Percentiles rank a stretch among this genome's conserved stretches.
Conservation (phyloP, 2,888 invertebrate species). For the Scaptodrosophila latifasciaeformis region DNA sequence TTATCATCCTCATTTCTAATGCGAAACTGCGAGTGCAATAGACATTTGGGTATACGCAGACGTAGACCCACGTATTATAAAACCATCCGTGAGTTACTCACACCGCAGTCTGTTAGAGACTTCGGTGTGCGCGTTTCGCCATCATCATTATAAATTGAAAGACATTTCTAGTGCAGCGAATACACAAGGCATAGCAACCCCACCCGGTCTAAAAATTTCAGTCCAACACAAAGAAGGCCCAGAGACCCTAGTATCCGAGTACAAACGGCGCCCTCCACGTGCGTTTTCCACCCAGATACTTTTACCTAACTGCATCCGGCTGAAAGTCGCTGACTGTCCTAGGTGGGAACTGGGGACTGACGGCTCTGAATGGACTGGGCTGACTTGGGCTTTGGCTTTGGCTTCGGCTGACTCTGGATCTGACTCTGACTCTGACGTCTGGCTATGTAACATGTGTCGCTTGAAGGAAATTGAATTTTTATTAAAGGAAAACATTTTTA, state of each 20-base stretch:
- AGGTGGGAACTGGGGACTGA: no score
- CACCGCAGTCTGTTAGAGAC: background rate
- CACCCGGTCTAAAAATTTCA: no score
- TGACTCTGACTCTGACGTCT: conserved; percentile 14
- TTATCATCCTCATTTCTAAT: conserved; percentile 40
- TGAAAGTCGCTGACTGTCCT: background rate
- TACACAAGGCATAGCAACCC: no score
- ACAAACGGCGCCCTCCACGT: conserved; percentile 7
- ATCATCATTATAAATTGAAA: conserved; percentile 63
- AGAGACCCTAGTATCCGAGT: background rate
- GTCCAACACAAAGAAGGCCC: conserved; percentile 20
- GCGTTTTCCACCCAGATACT: conserved; percentile 26
- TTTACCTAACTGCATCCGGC: conserved; percentile 58
- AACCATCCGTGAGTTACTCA: no score
- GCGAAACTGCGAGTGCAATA: conserved; percentile 52
- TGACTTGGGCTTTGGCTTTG: no score
- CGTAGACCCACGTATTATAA: conserved; percentile 21
- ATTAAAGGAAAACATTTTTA: conserved; percentile 71
- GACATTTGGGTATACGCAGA: conserved; percentile 30
- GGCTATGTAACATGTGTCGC: conserved; percentile 62
- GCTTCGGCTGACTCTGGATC: conserved; percentile 10
- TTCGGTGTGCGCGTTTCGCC: conserved; percentile 15
- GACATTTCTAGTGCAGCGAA: conserved; percentile 45
- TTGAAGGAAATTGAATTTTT: conserved; percentile 71
- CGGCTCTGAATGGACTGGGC: no score